A percentile compares a stretch with the other conserved stretches of the same genome.
These are phyloP conservation scores for Tapirus terrestris DNA, from an alignment of 2,113 vertebrate genomes.

Conservation along the genomic window DNA sequence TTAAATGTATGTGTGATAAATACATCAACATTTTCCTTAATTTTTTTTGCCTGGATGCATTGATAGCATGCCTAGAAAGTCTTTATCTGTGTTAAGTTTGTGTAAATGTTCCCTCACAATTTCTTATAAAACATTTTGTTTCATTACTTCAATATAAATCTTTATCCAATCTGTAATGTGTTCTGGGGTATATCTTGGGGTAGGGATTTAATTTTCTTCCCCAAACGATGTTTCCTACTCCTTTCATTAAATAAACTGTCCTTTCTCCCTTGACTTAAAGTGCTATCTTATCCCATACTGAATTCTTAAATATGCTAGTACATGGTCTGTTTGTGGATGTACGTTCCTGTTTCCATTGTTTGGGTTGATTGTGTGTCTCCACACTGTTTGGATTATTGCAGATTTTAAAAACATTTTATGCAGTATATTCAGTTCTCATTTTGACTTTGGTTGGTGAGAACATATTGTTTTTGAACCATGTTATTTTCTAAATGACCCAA, in stretches of 20 bases:
- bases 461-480: background rate
- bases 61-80: background rate
- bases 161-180: background rate
- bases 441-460: constrained; percentile 18
- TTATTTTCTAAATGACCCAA: constrained; percentile 39
- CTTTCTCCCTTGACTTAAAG: background rate
- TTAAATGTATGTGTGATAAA: background rate
- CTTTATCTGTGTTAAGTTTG: background rate
- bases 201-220: background rate
- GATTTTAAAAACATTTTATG: background rate
- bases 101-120: background rate
- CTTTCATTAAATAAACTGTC: background rate
- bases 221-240: background rate
- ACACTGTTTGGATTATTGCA: background rate
- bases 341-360: background rate
- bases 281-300: background rate
- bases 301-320: background rate
- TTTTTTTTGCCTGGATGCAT: background rate
- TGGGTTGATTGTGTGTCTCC: constrained; percentile 2
- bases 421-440: background rate
- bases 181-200: background rate
- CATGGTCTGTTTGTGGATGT: background rate
- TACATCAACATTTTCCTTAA: background rate
- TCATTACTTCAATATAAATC: constrained; percentile 20
- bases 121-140: background rate